These are phyloP conservation scores for Perizoma flavofasciatum DNA, from an alignment of 2,888 invertebrate species.

Conservation along the genomic window DNA sequence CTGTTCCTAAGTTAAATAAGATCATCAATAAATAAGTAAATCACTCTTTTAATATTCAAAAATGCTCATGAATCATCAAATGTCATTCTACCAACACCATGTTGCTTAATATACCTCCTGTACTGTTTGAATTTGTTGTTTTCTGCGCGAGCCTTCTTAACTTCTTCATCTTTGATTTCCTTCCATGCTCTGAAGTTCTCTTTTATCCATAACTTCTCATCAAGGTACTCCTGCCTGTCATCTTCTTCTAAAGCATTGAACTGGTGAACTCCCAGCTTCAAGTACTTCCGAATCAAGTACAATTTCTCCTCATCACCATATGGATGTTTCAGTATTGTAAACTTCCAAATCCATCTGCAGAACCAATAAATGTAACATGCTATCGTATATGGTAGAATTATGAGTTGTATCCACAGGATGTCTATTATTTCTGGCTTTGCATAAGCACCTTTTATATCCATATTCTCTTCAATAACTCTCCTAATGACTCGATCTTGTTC, in stretches of 20 bases:
- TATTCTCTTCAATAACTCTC: constrained; percentile 94
- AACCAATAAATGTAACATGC: constrained; percentile 89
- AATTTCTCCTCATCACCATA: constrained; percentile 93
- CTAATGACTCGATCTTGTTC: constrained; percentile 92
- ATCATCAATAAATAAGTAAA: constrained; percentile 33
- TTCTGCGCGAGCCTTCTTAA: constrained; percentile 92
- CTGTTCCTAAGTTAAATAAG: constrained; percentile 26
- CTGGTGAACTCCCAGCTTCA: constrained; percentile 89
- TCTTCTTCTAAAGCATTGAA: constrained; percentile 89
- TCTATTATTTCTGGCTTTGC: constrained; percentile 91
- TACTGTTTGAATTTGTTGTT: constrained; percentile 95
- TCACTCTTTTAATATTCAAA: constrained; percentile 19
- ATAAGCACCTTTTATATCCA: constrained; percentile 97
- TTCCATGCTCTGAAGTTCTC: constrained; percentile 93
- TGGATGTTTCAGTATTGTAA: constrained; percentile 88
- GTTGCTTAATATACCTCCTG: constrained; percentile 94
- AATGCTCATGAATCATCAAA: constrained; percentile 90
- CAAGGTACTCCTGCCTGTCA: constrained; percentile 89
- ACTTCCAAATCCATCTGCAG: constrained; percentile 91
- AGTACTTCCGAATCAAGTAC: constrained; percentile 91
- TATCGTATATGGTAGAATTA: constrained; percentile 91
- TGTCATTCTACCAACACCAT: constrained; percentile 95
- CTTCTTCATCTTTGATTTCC: constrained; percentile 91
- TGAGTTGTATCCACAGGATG: constrained; percentile 92
- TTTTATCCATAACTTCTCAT: constrained; percentile 91